Evolutionary conservation across 1,140 invertebrate species (phyloP).

Genomic region (Drosophila littoralis): DNA sequence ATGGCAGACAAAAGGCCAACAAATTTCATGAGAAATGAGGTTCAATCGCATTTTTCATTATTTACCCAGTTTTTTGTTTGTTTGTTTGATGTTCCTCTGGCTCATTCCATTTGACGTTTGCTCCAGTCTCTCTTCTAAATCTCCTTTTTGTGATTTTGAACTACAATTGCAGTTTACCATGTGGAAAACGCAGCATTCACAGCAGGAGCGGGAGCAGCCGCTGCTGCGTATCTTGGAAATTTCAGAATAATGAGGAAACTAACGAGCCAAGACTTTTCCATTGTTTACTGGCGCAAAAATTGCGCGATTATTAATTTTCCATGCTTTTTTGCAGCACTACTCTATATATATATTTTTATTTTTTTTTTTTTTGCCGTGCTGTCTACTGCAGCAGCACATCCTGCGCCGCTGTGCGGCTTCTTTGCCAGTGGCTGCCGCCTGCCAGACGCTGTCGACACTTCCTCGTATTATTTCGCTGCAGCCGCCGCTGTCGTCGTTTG

Average conservation of each 20-base stretch:
- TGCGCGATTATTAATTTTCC: slow-evolving; percentile 83
- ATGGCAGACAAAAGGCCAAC: slow-evolving; percentile 16
- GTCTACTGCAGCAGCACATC: slow-evolving; percentile 31
- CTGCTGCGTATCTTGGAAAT: slow-evolving; percentile 52
- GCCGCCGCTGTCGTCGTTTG: slow-evolving; percentile 11
- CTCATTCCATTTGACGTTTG: slow-evolving; percentile 57
- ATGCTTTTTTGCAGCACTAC: slow-evolving; percentile 75
- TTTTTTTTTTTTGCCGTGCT: slow-evolving; percentile 37
- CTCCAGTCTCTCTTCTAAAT: slow-evolving; percentile 22
- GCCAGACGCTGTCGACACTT: slow-evolving; percentile 44
- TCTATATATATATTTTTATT: slow-evolving; percentile 4
- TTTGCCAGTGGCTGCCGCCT: slow-evolving; percentile 15
- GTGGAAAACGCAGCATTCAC: slow-evolving; percentile 43
- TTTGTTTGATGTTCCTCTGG: slow-evolving; percentile 3
- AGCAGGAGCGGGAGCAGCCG: slow-evolving; percentile 11
- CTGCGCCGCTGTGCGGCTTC: slow-evolving; percentile 8
- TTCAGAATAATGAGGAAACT: slow-evolving; percentile 83
- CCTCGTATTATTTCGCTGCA: slow-evolving; percentile 36
- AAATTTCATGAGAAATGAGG: slow-evolving; percentile 67
- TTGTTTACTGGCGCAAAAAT: slow-evolving; percentile 82
- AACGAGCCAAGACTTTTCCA: slow-evolving; percentile 81
- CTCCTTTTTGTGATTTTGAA: slow-evolving; percentile 45
- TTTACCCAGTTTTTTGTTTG: slow-evolving; percentile 49
- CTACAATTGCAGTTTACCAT: slow-evolving; percentile 39
- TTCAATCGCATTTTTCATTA: slow-evolving; percentile 68